Evolutionary conservation across 2,113 vertebrate genomes (phyloP).

Genomic region (Festucalex cinctus): DNA sequence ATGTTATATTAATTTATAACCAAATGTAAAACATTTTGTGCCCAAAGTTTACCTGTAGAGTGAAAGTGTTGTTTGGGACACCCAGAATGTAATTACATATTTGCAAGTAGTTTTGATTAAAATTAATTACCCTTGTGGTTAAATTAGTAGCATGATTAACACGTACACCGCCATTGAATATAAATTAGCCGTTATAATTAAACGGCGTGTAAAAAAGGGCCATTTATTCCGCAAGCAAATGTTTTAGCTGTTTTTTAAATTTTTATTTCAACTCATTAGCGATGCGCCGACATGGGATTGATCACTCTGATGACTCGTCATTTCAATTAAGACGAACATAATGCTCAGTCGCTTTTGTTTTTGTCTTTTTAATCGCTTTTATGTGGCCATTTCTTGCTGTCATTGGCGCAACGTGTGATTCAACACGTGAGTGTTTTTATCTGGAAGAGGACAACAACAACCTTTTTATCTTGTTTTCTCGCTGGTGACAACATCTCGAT

Average conservation of each 20-base stretch:
- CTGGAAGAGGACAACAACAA: constrained; percentile 24
- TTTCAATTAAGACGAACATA: constrained; percentile 54
- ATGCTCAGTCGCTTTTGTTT: constrained; percentile 35
- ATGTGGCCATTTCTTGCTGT: background rate
- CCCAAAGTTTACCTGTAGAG: background rate
- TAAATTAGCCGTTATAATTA: constrained; percentile 20
- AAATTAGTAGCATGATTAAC: constrained; percentile 14
- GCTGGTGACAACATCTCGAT: constrained; percentile 18
- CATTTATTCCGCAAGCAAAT: background rate
- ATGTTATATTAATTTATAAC: too few species aligned
- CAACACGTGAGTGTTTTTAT: constrained; percentile 22
- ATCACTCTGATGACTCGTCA: constrained; percentile 42
- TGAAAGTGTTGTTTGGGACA: background rate
- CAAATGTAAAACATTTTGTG: background rate
- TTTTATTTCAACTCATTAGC: constrained; percentile 10
- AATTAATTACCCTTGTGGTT: constrained; percentile 16
- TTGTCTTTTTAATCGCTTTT: constrained; percentile 37
- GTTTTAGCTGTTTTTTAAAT: background rate
- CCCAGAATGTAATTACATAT: background rate
- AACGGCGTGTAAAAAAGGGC: constrained; percentile 4
- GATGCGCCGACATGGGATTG: background rate
- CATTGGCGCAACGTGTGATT: background rate
- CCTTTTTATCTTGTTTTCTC: constrained; percentile 31
- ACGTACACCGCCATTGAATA: constrained; percentile 13
- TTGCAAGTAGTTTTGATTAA: constrained; percentile 1